phyloP scores from a whole-genome alignment of 2,888 invertebrate species.

The Leptinotarsa tumamoca region DNA sequence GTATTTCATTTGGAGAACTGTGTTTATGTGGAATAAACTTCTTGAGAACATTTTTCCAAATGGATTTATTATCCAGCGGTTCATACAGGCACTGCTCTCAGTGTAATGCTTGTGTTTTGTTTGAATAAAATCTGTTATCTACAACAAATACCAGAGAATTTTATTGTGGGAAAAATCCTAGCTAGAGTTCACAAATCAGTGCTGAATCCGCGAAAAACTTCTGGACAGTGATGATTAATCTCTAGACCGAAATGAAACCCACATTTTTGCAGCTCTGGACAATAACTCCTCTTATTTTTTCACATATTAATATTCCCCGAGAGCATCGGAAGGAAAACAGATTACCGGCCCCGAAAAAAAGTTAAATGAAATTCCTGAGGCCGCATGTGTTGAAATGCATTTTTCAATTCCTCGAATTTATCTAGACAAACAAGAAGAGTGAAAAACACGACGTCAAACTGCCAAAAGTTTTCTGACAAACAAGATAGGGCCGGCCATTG shows the following conservation, averaged over 20 bases:
- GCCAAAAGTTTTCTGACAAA: constrained; percentile 64
- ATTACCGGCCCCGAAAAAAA: constrained; percentile 44
- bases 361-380: constrained; percentile 53
- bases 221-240: constrained; percentile 17
- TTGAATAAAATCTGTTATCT: background rate
- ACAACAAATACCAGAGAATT: background rate
- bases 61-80: no score
- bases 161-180: background rate
- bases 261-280: background rate
- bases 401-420: constrained; percentile 54
- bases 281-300: constrained; percentile 19
- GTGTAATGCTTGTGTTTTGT: no score
- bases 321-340: constrained; percentile 34
- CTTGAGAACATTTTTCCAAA: no score
- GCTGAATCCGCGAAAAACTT: constrained; percentile 7
- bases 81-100: no score
- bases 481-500: constrained; percentile 51
- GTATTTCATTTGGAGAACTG: no score
- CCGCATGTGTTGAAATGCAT: constrained; percentile 57
- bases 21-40: no score
- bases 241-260: constrained; percentile 19
- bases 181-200: constrained; percentile 1
- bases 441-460: constrained; percentile 60
- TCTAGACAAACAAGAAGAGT: constrained; percentile 42
- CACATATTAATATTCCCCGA: constrained; percentile 28